A percentile compares a stretch with the other conserved stretches of the same genome.
Evolutionary conservation across 2,113 vertebrate genomes (phyloP).

Genomic region (Cephalopholis sonnerati): DNA sequence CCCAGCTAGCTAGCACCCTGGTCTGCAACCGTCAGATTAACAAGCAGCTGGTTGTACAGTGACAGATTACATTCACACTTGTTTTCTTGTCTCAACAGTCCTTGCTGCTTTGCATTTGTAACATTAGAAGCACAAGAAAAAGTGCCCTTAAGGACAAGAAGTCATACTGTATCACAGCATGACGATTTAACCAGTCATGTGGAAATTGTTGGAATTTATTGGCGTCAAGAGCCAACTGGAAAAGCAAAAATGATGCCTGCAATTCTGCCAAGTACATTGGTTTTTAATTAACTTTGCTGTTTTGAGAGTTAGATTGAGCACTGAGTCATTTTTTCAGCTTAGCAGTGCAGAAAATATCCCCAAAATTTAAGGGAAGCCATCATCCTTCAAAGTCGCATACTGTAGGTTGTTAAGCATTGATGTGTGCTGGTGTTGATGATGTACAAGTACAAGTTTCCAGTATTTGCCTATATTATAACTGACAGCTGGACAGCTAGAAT

Average conservation of each 20-base stretch:
- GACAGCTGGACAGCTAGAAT: not conserved
- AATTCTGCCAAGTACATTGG: constrained; percentile 21
- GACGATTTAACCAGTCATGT: constrained; percentile 18
- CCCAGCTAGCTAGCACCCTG: constrained; percentile 48
- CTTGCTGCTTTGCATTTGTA: constrained; percentile 8
- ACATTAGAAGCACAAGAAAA: not conserved
- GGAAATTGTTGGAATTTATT: constrained; percentile 6
- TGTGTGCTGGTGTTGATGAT: not conserved
- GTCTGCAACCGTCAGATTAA: constrained; percentile 60
- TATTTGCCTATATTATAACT: not conserved
- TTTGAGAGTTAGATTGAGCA: constrained; percentile 19
- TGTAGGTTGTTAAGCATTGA: constrained; percentile 12
- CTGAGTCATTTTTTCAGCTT: constrained; percentile 12
- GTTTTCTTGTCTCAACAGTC: constrained; percentile 13
- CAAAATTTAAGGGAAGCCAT: constrained; percentile 28
- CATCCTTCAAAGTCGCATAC: not conserved
- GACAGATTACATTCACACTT: constrained; percentile 68
- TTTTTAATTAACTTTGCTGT: constrained; percentile 34
- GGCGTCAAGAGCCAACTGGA: constrained; percentile 2
- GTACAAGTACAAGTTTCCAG: not conserved
- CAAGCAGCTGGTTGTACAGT: constrained; percentile 55
- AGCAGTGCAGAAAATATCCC: constrained; percentile 21
- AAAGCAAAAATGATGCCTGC: constrained; percentile 2
- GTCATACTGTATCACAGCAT: not conserved
- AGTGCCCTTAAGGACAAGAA: not conserved